Evolutionary conservation across 2,888 invertebrate species (phyloP).

Genomic region (Thecophora atra): DNA sequence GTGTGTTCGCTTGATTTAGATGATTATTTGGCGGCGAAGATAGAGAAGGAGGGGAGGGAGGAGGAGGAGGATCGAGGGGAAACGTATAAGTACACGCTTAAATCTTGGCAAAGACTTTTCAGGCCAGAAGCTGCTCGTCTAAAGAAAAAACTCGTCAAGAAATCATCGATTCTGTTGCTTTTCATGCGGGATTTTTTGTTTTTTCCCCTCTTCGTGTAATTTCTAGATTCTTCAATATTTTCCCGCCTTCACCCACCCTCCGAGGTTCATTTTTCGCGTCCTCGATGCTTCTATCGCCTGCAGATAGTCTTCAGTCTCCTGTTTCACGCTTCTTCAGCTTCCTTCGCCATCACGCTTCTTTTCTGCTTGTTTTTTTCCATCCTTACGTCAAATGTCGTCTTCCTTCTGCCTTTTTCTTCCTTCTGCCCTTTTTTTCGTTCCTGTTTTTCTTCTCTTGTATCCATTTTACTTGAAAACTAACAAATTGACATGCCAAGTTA

Average conservation of each 20-base stretch:
- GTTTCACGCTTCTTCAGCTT: not conserved
- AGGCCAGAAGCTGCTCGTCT: slow-evolving; percentile 11
- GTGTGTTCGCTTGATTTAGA: not conserved
- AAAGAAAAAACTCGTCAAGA: slow-evolving; percentile 22
- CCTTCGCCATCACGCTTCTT: not conserved
- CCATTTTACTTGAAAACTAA: slow-evolving; percentile 20
- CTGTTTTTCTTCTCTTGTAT: not conserved
- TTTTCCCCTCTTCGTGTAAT: not conserved
- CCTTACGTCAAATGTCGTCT: not conserved
- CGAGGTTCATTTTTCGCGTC: no score
- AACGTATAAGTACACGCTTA: not conserved
- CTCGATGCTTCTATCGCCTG: no score
- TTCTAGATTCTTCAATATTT: no score
- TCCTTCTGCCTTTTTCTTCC: slow-evolving; percentile 52
- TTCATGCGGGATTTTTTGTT: not conserved
- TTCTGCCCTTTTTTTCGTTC: slow-evolving; percentile 44
- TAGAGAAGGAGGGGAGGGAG: not conserved
- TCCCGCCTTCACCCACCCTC: no score
- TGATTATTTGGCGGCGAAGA: not conserved
- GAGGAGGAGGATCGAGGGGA: not conserved
- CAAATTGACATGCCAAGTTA: slow-evolving; percentile 26
- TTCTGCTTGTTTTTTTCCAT: not conserved
- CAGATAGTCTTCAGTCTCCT: no score
- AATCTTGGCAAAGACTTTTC: not conserved
- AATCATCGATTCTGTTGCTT: slow-evolving; percentile 26